These are phyloP conservation scores for Drosophila ezoana DNA, from an alignment of 2,888 invertebrate genomes.

Conservation along the genomic window DNA sequence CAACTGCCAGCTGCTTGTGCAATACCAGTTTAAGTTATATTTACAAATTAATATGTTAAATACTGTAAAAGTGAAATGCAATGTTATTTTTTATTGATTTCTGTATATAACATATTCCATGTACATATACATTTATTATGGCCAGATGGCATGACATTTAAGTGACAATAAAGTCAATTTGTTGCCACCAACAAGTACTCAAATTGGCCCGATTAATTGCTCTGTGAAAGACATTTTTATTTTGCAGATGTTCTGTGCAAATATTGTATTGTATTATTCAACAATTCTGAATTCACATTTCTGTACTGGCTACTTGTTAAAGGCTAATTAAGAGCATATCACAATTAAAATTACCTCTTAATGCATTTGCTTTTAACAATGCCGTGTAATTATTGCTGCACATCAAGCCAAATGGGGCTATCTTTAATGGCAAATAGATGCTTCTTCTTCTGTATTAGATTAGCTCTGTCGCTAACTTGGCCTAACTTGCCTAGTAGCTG, in stretches of 20 bases:
- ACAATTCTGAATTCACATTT: neutral
- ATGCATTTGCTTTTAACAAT: too few relatives aligned
- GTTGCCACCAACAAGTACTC: constrained; percentile 18
- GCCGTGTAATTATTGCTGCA: too few relatives aligned
- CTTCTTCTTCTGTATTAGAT: neutral
- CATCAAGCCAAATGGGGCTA: too few relatives aligned
- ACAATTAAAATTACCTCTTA: too few relatives aligned
- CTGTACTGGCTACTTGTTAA: neutral
- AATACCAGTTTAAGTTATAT: too few relatives aligned
- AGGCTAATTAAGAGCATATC: too few relatives aligned
- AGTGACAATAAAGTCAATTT: constrained; percentile 34
- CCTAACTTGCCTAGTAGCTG: neutral
- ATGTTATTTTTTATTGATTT: neutral
- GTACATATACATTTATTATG: neutral
- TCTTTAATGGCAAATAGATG: neutral
- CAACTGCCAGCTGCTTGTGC: neutral
- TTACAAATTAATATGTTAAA: neutral
- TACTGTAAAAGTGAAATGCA: neutral
- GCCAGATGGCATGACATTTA: constrained; percentile 20
- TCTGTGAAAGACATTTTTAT: neutral
- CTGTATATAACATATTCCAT: neutral
- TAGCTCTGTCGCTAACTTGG: neutral
- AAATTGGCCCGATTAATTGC: constrained; percentile 19
- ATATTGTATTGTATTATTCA: neutral
- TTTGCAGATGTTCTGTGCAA: neutral